Evolutionary conservation across 2,797 vertebrate genomes (phyloP).

Genomic region (Pseudotriccus pelzelni): DNA sequence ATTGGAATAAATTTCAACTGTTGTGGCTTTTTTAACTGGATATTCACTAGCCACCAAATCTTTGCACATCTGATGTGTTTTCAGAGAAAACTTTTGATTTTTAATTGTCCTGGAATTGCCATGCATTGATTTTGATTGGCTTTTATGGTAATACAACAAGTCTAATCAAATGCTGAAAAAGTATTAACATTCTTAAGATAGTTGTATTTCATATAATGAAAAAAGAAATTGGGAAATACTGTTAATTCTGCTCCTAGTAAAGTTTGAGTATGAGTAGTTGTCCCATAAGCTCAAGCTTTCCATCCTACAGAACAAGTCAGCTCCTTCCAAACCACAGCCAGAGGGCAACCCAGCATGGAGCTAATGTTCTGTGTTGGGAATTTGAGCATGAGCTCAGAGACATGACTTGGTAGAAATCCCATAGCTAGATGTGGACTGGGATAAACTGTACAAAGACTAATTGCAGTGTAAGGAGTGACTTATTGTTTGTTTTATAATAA

Average conservation of each 20-base stretch:
- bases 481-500: background rate
- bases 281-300: background rate
- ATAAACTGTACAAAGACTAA: background rate
- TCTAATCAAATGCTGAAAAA: background rate
- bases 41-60: background rate
- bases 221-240: background rate
- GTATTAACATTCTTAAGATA: background rate
- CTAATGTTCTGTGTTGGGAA: background rate
- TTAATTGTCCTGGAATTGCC: background rate
- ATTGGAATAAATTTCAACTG: background rate
- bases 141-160: background rate
- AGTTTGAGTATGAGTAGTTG: background rate
- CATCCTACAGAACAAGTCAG: accelerated
- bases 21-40: background rate
- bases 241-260: background rate
- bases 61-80: background rate
- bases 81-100: background rate
- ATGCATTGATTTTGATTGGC: background rate
- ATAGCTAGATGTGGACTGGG: background rate
- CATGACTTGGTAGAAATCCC: background rate
- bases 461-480: background rate
- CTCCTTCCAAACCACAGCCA: background rate
- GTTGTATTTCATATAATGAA: background rate
- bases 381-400: background rate
- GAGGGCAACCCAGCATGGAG: background rate